A percentile compares a stretch with the other conserved stretches of the same genome.
Conservation (phyloP, 2,888 invertebrate species). For the Antitype chi region DNA sequence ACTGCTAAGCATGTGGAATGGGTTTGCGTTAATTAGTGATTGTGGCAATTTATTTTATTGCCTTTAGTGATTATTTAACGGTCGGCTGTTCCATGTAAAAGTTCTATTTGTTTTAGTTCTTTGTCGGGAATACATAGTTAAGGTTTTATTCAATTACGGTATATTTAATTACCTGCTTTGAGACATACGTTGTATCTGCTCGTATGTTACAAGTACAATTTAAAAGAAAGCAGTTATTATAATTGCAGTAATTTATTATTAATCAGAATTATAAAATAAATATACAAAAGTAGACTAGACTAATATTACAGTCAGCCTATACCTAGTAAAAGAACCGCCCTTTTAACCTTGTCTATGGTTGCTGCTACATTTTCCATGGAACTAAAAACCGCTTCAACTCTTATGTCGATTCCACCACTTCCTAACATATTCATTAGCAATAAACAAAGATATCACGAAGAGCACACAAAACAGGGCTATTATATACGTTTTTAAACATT, state of each 20-base stretch:
- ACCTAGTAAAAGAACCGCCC: not conserved
- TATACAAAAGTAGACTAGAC: no score
- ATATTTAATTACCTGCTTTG: conserved; percentile 9
- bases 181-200: not conserved
- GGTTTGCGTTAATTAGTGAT: conserved; percentile 40
- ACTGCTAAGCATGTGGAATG: conserved; percentile 39
- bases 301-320: not conserved
- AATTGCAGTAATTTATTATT: no score
- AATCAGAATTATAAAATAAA: no score
- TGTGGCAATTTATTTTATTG: conserved; percentile 39
- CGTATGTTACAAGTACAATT: no score
- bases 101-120: conserved; percentile 7
- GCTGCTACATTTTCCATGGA: not conserved
- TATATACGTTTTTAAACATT: conserved; percentile 55
- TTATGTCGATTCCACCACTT: not conserved
- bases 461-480: conserved; percentile 27
- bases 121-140: conserved; percentile 6
- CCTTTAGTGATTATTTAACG: conserved; percentile 33
- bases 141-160: conserved; percentile 12
- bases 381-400: not conserved
- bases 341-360: not conserved
- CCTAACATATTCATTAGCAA: conserved; percentile 42
- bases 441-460: conserved; percentile 40
- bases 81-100: conserved; percentile 11
- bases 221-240: no score